Evolutionary conservation across 2,888 invertebrate species (phyloP), one percentile per base, ranked within the genome.

Genomic region (Campoletis raptor): DNA sequence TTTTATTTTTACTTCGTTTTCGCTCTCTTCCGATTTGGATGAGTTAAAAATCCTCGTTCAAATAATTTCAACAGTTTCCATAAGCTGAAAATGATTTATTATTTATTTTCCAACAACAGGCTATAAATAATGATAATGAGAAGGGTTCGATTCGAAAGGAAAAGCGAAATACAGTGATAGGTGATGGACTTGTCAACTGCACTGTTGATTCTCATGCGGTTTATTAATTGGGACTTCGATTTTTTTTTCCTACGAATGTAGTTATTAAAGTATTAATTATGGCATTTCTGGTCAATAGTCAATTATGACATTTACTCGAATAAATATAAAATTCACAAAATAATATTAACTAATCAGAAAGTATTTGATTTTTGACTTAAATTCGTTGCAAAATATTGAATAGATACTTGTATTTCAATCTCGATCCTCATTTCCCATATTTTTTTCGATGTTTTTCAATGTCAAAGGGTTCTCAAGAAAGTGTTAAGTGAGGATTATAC

Each of bases 401-500:
- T 8, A 15, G 24, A 24, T 24, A 15, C 6, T 45, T 12, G 12
- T 24, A n/a, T 69, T 15, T 21, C 12, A 5, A 1, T 45, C 12
- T 15, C 12, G 8, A 45, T 21, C 40, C n/a, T 40, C n/a, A 21
- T 40, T 67, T 67, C n/a, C 2, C 3, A 37, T n/a, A n/a, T n/a
- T 37, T 30, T 61, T n/a, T 3, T 21, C n/a, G 0, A n/a, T 67
- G 37, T 67, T 21, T 30, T 40, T 21, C 37, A 8, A 69, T 45
- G 21, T 45, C 69, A 21, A 12, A 42, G n/a, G 40, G 3, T 15
- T 37, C 37, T 9, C 0, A 10, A 37, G 37, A 18, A 9, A 66
- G 66, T n/a, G 37, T 18, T 66, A 66, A 40, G 66, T 40, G 5
- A 67, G 67, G 42, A 42, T 67, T 30, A 61, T 42, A 21, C 42